Evolutionary conservation across 2,888 invertebrate species (phyloP).

Genomic region (Limnephilus rhombicus): DNA sequence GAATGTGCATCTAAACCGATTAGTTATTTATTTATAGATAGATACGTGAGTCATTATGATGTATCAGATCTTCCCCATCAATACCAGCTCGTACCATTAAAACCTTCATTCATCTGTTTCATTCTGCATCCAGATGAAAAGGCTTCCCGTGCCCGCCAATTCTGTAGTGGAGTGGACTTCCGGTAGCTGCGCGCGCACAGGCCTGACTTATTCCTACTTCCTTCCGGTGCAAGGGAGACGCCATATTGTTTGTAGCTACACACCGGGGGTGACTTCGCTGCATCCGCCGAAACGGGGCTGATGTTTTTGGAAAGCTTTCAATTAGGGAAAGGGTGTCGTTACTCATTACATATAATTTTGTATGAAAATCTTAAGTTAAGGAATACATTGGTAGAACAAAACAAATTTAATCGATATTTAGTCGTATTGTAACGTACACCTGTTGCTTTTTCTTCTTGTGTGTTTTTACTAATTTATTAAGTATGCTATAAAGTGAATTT

Average conservation of each 20-base stretch:
- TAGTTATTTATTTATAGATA: neutral
- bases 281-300: conserved; percentile 26
- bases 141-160: conserved; percentile 52
- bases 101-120: conserved; percentile 38
- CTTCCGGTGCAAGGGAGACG: conserved; percentile 64
- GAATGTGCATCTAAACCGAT: no score
- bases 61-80: conserved; percentile 29
- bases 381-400: neutral
- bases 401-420: neutral
- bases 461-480: no score
- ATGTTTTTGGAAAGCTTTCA: neutral
- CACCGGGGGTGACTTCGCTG: conserved; percentile 35
- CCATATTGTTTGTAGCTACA: conserved; percentile 61
- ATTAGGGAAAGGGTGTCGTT: neutral
- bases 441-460: no score
- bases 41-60: neutral
- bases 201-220: conserved; percentile 65
- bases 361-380: neutral
- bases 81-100: conserved; percentile 14
- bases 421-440: no score
- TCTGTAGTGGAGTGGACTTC: conserved; percentile 54
- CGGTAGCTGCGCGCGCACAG: conserved; percentile 60
- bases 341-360: neutral
- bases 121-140: conserved; percentile 35
- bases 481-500: no score